These are phyloP conservation scores for Clytia hemisphaerica DNA, from an alignment of 30 jellyfish, hydroid and myxozoan genomes.

Conservation along the genomic window DNA sequence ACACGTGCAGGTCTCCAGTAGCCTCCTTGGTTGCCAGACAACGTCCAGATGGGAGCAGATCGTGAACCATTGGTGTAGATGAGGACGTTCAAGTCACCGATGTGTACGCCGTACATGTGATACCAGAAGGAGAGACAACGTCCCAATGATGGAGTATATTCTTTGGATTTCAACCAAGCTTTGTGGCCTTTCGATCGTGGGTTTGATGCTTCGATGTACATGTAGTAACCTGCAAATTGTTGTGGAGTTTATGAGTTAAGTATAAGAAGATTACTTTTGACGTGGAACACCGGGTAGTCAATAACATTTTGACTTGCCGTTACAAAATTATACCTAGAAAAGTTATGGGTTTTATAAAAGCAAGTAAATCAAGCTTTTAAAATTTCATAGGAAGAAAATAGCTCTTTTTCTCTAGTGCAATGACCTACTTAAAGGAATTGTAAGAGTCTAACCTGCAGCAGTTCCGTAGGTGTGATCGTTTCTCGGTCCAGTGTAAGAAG, in stretches of 20 bases:
- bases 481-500: constrained; percentile 75
- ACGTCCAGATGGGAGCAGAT: constrained; percentile 65
- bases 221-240: constrained; percentile 56
- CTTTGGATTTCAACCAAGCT: constrained; percentile 86
- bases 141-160: constrained; percentile 60
- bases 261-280: neutral
- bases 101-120: constrained; percentile 79
- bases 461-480: constrained; percentile 80
- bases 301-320: neutral
- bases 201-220: constrained; percentile 77
- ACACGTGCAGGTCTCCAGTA: constrained; percentile 84
- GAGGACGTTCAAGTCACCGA: constrained; percentile 70
- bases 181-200: constrained; percentile 89
- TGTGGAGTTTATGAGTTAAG: neutral
- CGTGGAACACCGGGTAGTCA: neutral
- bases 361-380: neutral
- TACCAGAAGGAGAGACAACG: constrained; percentile 95
- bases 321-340: neutral
- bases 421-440: too few species aligned
- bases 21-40: constrained; percentile 78
- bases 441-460: constrained; percentile 31
- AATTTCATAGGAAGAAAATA: too few species aligned
- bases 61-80: constrained; percentile 62
- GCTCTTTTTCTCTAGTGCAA: too few species aligned
- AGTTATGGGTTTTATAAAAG: neutral